A percentile compares a stretch with the other conserved stretches of the same genome.
phyloP scores from a whole-genome alignment of 2,888 invertebrate species.

The Luffia ferchaultella region DNA sequence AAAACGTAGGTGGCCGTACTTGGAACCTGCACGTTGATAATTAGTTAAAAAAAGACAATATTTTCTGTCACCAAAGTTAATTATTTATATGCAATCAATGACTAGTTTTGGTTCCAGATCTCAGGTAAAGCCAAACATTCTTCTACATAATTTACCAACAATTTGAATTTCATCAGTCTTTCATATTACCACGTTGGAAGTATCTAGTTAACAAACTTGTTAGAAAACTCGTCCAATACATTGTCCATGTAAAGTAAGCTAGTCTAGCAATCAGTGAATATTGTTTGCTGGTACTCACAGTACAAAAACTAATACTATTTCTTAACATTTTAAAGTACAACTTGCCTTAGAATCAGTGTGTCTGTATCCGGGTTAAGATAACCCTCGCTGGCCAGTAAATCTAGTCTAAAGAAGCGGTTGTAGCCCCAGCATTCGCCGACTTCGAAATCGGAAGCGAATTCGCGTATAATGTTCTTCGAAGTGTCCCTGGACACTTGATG shows the following conservation, averaged over 20 bases:
- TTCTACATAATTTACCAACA: too few species aligned
- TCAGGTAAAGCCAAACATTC: too few species aligned
- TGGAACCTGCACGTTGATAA: too few species aligned
- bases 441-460: constrained; percentile 96
- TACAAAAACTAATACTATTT: too few species aligned
- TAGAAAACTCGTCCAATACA: too few species aligned
- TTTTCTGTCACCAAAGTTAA: neutral
- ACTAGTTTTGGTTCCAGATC: neutral
- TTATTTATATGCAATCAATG: neutral
- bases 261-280: too few species aligned
- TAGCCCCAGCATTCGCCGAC: constrained; percentile 98
- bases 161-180: too few species aligned
- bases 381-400: constrained; percentile 88
- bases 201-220: too few species aligned
- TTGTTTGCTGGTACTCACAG: too few species aligned
- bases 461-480: constrained; percentile 88
- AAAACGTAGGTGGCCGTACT: constrained; percentile 93
- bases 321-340: too few species aligned
- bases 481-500: constrained; percentile 87
- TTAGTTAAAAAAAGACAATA: constrained; percentile 11
- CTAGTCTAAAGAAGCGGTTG: constrained; percentile 90
- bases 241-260: too few species aligned
- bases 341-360: constrained; percentile 81
- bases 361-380: constrained; percentile 86
- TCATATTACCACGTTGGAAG: too few species aligned